These are phyloP conservation scores for Encarsia formosa DNA, from an alignment of 2,888 invertebrate genomes.

Conservation along the genomic window DNA sequence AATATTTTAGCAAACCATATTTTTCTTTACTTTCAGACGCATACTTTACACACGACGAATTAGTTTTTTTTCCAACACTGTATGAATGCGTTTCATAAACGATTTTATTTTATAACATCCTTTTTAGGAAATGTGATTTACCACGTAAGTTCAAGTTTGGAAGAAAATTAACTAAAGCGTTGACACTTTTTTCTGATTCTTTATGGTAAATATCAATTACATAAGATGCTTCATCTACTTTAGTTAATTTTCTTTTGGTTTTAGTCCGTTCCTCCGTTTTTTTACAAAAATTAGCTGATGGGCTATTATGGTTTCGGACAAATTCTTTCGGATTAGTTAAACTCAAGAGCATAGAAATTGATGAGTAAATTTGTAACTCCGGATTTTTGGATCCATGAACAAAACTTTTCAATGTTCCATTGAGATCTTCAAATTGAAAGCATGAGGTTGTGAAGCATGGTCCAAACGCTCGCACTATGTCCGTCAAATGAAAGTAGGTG, in stretches of 20 bases:
- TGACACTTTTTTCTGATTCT: background rate
- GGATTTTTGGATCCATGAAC: background rate
- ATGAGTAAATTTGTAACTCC: background rate
- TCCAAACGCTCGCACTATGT: background rate
- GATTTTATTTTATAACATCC: background rate
- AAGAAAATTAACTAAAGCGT: too few relatives aligned
- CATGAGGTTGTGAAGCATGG: background rate
- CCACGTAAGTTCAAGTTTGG: too few relatives aligned
- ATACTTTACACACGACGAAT: background rate
- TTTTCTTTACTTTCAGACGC: background rate
- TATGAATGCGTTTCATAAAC: background rate
- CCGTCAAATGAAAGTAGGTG: background rate
- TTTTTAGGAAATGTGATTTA: background rate
- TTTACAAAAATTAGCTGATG: background rate
- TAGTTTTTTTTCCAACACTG: background rate
- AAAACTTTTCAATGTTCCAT: background rate
- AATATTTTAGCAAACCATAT: background rate
- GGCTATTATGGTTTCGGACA: background rate
- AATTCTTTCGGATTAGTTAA: background rate
- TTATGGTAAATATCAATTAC: background rate
- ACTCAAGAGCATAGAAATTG: background rate
- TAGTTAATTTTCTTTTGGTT: background rate
- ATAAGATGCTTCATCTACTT: background rate
- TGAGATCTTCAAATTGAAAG: background rate
- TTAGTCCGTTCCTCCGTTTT: background rate